A percentile compares a stretch with the other conserved stretches of the same genome.
phyloP scores from a whole-genome alignment of 2,888 invertebrate species.

The Xestia rhomboidea region DNA sequence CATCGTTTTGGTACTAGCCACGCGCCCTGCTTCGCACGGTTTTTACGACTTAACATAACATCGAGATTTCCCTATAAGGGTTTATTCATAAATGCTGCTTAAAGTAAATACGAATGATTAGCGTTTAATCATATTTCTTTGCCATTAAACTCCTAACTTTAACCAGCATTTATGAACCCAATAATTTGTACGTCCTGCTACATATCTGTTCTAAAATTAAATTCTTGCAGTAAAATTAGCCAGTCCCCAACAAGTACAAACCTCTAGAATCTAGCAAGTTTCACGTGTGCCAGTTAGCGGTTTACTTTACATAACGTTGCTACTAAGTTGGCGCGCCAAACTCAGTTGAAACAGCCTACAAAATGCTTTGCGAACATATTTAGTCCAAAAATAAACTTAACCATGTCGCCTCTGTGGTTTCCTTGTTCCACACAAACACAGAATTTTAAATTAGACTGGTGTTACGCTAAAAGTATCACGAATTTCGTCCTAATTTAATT shows the following conservation, averaged over 20 bases:
- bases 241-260: slow-evolving; percentile 9
- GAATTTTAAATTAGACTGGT: slow-evolving; percentile 27
- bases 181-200: neutral
- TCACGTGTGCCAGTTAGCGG: slow-evolving; percentile 32
- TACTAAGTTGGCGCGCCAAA: slow-evolving; percentile 28
- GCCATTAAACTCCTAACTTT: neutral
- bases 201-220: slow-evolving; percentile 13
- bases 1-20: neutral
- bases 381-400: slow-evolving; percentile 33
- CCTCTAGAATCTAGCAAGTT: slow-evolving; percentile 23
- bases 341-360: slow-evolving; percentile 36
- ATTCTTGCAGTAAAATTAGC: slow-evolving; percentile 12
- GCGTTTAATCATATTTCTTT: neutral
- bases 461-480: slow-evolving; percentile 14
- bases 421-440: slow-evolving; percentile 13
- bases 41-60: neutral
- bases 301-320: slow-evolving; percentile 43
- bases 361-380: slow-evolving; percentile 42
- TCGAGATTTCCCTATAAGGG: neutral
- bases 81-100: neutral
- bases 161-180: neutral
- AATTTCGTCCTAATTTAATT: slow-evolving; percentile 3
- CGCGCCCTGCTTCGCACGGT: neutral
- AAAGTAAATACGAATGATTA: neutral
- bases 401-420: slow-evolving; percentile 32